Evolutionary conservation across 1,140 invertebrate genomes (phyloP).

Genomic region (Nixonia krombeini): DNA sequence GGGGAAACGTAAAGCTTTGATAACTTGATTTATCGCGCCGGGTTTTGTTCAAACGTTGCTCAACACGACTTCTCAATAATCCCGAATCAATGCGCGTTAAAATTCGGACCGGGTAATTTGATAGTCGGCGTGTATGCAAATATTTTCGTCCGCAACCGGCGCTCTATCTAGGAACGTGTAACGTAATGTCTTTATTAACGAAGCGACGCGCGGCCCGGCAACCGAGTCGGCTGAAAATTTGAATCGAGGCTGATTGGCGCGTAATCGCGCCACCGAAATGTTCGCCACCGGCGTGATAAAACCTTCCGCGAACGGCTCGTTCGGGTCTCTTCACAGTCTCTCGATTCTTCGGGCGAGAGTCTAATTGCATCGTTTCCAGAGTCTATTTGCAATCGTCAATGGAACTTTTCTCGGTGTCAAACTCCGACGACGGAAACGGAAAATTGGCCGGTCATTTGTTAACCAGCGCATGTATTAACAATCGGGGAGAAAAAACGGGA

Average conservation of each 20-base stretch:
- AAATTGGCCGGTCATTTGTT: no score
- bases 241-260: slow-evolving; percentile 60
- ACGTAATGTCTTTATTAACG: slow-evolving; percentile 63
- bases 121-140: slow-evolving; percentile 25
- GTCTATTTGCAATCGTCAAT: background rate
- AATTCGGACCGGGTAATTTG: slow-evolving; percentile 33
- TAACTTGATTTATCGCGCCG: no score
- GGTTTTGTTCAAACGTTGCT: no score
- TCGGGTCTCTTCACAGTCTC: slow-evolving; percentile 10
- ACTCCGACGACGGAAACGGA: no score
- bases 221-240: slow-evolving; percentile 49
- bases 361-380: background rate
- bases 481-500: slow-evolving; percentile 1
- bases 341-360: background rate
- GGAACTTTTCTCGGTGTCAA: no score
- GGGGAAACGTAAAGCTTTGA: slow-evolving; percentile 7
- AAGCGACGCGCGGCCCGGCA: slow-evolving; percentile 22
- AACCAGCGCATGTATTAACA: no score
- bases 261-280: slow-evolving; percentile 41
- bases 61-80: no score
- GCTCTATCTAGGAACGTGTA: slow-evolving; percentile 26
- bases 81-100: no score
- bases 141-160: slow-evolving; percentile 18
- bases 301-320: slow-evolving; percentile 52
- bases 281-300: slow-evolving; percentile 53